A percentile compares a stretch with the other conserved stretches of the same genome.
Evolutionary conservation across 2,797 vertebrate genomes (phyloP).

Genomic region (Pelodytes ibericus): DNA sequence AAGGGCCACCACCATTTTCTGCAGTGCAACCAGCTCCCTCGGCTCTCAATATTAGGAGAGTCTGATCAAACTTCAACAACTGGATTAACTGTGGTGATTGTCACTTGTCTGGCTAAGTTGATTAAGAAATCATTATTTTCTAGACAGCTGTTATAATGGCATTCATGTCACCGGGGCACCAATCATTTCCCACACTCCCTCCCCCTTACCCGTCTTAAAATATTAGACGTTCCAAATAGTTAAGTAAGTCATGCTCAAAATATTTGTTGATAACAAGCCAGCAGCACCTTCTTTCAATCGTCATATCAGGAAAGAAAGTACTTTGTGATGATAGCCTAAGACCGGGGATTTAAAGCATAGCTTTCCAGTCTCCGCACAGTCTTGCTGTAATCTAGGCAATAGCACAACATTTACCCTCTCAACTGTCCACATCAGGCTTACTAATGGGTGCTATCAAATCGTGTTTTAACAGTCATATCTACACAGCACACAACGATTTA

Average conservation of each 20-base stretch:
- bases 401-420: conserved; percentile 15
- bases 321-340: conserved; percentile 46
- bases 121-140: conserved; percentile 64
- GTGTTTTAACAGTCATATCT: neutral
- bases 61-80: conserved; percentile 40
- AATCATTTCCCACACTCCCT: conserved; percentile 22
- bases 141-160: conserved; percentile 65
- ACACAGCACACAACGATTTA: conserved; percentile 16
- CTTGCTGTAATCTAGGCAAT: conserved; percentile 33
- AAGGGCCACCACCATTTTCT: neutral
- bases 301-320: conserved; percentile 42
- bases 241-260: conserved; percentile 41
- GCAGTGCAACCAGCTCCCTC: neutral
- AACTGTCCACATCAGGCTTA: conserved; percentile 11
- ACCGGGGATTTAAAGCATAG: conserved; percentile 31
- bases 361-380: conserved; percentile 7
- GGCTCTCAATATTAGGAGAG: conserved; percentile 19
- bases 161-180: conserved; percentile 30
- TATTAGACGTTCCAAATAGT: conserved; percentile 38
- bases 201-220: conserved; percentile 18
- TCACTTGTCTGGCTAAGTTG: conserved; percentile 63
- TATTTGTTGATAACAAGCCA: conserved; percentile 51
- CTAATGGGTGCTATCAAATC: conserved; percentile 20
- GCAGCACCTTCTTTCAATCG: conserved; percentile 42
- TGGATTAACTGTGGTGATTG: conserved; percentile 59